A percentile compares a stretch with the other conserved stretches of the same genome.
Conservation (phyloP, 2,888 invertebrate species). For the Apamea anceps region DNA sequence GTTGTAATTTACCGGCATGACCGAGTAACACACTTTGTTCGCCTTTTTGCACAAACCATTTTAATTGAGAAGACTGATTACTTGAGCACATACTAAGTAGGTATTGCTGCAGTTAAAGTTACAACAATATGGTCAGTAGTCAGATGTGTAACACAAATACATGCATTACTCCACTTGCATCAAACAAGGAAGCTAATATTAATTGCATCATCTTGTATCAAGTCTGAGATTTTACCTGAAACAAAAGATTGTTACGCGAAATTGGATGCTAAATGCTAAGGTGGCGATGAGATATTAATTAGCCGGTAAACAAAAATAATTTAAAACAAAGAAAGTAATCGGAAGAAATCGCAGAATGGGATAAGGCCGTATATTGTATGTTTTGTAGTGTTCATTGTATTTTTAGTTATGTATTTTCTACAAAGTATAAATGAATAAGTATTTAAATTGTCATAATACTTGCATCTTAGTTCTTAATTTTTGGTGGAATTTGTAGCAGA, state of each 20-base stretch:
- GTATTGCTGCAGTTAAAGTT: conserved; percentile 35
- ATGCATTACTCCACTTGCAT: conserved; percentile 59
- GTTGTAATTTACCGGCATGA: conserved; percentile 39
- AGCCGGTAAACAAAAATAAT: background rate
- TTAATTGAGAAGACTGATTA: conserved; percentile 43
- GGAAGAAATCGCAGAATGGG: background rate
- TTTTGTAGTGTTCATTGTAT: background rate
- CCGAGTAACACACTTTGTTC: conserved; percentile 36
- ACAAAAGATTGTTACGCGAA: conserved; percentile 43
- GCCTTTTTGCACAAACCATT: conserved; percentile 25
- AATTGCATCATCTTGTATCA: conserved; percentile 60
- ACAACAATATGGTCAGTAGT: conserved; percentile 32
- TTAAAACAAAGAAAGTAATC: background rate
- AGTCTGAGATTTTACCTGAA: conserved; percentile 48
- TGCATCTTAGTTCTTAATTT: background rate
- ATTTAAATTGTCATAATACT: conserved; percentile 5
- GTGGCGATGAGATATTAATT: conserved; percentile 8
- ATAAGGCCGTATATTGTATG: background rate
- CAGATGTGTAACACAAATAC: conserved; percentile 55
- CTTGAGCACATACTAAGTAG: conserved; percentile 22
- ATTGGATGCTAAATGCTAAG: conserved; percentile 8
- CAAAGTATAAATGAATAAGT: too few species aligned
- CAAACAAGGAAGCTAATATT: conserved; percentile 62
- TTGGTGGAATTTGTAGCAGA: background rate
- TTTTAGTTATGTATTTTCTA: background rate